These are phyloP conservation scores for Notechis scutatus DNA, from an alignment of 2,113 vertebrate genomes.

Conservation along the genomic window DNA sequence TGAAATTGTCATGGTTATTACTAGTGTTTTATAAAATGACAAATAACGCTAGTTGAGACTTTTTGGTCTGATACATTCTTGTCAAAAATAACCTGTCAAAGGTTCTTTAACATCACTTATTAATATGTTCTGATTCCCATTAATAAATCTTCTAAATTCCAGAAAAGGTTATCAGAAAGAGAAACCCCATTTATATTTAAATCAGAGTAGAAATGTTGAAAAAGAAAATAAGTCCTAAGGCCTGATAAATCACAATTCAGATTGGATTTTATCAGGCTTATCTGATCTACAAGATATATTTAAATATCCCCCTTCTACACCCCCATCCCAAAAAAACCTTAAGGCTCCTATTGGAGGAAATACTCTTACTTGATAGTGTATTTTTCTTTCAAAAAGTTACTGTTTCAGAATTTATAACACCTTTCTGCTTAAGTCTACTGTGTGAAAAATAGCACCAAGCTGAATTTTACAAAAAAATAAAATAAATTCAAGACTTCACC, in stretches of 20 bases:
- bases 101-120: neutral
- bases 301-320: neutral
- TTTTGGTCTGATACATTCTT: neutral
- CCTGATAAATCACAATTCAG: neutral
- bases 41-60: neutral
- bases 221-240: neutral
- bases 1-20: neutral
- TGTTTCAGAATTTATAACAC: neutral
- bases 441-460: neutral
- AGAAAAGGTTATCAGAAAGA: neutral
- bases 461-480: neutral
- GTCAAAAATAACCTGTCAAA: neutral
- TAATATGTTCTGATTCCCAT: neutral
- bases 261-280: neutral
- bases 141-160: neutral
- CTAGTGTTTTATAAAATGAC: neutral
- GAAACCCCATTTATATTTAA: neutral
- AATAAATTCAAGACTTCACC: neutral
- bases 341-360: neutral
- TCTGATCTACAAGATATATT: neutral
- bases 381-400: neutral
- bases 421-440: neutral
- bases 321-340: neutral
- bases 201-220: neutral
- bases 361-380: neutral